phyloP scores from a whole-genome alignment of 2,113 vertebrate species.

The Nibea albiflora region DNA sequence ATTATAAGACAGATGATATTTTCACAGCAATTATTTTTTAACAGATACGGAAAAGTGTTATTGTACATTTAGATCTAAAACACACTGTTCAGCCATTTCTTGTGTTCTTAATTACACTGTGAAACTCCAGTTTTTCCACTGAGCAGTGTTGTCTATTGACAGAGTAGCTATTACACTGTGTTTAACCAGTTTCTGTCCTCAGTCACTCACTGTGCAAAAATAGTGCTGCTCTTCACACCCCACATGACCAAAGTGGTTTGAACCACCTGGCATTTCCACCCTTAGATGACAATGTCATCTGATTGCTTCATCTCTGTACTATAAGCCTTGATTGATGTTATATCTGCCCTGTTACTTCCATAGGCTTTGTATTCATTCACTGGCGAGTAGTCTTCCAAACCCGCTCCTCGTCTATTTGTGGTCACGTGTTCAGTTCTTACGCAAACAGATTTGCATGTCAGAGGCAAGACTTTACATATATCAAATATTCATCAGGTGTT shows the following conservation, averaged over 20 bases:
- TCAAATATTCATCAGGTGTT: background rate
- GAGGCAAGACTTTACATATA: background rate
- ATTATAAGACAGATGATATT: slow-evolving; percentile 46
- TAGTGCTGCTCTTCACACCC: slow-evolving; percentile 31
- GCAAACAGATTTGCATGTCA: slow-evolving; percentile 1
- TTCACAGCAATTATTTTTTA: slow-evolving; percentile 71
- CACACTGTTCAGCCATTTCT: slow-evolving; percentile 13
- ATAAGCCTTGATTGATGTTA: slow-evolving; percentile 16
- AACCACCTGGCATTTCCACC: background rate
- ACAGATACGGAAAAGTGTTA: slow-evolving; percentile 37
- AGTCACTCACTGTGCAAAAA: slow-evolving; percentile 33
- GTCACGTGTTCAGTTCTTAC: background rate
- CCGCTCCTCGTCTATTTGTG: background rate
- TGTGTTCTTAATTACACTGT: slow-evolving; percentile 25
- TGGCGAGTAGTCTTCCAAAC: slow-evolving; percentile 8
- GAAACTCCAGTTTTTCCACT: slow-evolving; percentile 29
- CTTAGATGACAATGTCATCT: background rate
- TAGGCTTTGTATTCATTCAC: background rate
- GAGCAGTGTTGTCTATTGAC: slow-evolving; percentile 32
- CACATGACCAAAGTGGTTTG: slow-evolving; percentile 26
- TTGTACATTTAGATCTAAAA: slow-evolving; percentile 40
- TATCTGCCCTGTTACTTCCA: background rate
- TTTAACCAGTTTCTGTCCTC: slow-evolving; percentile 21
- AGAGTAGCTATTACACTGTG: slow-evolving; percentile 48
- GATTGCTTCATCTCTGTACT: background rate